Evolutionary conservation across 2,113 vertebrate genomes (phyloP).

Genomic region (Chrysochloris asiatica): DNA sequence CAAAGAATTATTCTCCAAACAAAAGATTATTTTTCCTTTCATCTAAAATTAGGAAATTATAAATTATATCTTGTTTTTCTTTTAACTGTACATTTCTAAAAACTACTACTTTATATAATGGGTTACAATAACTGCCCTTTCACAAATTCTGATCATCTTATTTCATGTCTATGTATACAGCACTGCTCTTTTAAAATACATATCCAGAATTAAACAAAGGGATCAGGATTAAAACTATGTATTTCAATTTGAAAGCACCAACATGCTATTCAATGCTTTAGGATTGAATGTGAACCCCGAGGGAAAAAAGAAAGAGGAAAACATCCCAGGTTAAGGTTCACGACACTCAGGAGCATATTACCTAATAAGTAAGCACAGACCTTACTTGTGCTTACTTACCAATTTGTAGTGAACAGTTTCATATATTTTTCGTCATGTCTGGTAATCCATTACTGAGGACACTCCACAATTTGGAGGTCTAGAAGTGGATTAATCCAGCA

Average conservation of each 20-base stretch:
- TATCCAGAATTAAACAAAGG: background rate
- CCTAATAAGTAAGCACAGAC: background rate
- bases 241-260: background rate
- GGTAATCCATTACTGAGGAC: background rate
- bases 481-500: no score
- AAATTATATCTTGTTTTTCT: background rate
- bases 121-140: background rate
- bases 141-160: background rate
- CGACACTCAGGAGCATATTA: background rate
- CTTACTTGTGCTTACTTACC: background rate
- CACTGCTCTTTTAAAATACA: no score
- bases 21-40: background rate
- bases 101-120: background rate
- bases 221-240: background rate
- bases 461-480: background rate
- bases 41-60: background rate
- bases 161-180: background rate
- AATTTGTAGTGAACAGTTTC: background rate
- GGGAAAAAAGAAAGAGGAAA: no score
- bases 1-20: background rate
- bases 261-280: background rate
- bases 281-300: background rate
- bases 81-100: background rate
- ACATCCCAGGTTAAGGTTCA: background rate
- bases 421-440: no score